Base-by-base conservation (phyloP, 2,888 invertebrate genomes). In the Xylocampa areola region DNA sequence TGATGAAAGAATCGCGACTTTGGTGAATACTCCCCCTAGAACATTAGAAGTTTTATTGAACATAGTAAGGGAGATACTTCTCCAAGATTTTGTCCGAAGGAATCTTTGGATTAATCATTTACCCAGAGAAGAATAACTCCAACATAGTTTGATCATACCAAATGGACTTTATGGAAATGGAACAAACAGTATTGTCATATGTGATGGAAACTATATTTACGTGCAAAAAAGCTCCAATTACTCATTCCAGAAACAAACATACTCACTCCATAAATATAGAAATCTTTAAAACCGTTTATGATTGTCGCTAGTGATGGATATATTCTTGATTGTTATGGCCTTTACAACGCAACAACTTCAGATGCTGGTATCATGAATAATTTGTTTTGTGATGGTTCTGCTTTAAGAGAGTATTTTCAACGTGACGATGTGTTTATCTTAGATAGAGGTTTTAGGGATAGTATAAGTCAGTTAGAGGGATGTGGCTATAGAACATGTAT, bases 1-100 rank as follows among this genome's bases (percentile, higher is more conserved):
- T n/a, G 47, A 54, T 37, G 47, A 43, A 4, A 27, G 58, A 30
- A 39, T 59, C 2, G 30, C 52, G 3, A 32, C 32, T 7, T 33
- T 61, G 17, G 13, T 59, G 13, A 21, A 36, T 19, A 11, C 11
- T 36, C 36, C 36, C n/a, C 36, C 21, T 21, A 19, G 36, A 19
- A 36, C 36, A 19, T 36, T 36, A 21, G 36, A 36, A 11, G n/a
- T 19, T 11, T 19, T 30, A 11, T 30, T 39, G 39, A 8, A 39
- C 4, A 27, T 25, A 25, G 8, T 14, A 14, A 39, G 37, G 23
- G 7, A 23, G 13, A 23, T 35, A 17, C 35, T 35, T 17, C 17
- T 35, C 10, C 35, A 35, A 17, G 35, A 35, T 35, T 35, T 35
- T 35, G 35, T 35, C 10, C 10, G 17, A 10, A 17, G 10, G n/a